phyloP scores from a whole-genome alignment of 2,797 vertebrate genomes.

The Onychomys torridus region DNA sequence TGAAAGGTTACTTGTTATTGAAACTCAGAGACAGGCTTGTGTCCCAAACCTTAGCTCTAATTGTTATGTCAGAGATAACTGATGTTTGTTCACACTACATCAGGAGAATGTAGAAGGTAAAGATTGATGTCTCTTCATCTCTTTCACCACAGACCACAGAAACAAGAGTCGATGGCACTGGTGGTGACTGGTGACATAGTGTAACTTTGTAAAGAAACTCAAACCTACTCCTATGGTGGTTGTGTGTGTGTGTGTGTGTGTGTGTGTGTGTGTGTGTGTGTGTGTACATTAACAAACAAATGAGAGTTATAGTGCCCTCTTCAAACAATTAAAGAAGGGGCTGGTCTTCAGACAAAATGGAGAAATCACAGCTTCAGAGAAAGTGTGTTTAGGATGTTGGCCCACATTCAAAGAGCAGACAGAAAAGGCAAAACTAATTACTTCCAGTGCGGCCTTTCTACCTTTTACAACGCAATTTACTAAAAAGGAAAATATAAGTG shows the following conservation, averaged over 20 bases:
- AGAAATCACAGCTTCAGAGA: neutral
- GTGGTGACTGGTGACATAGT: neutral
- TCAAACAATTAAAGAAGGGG: neutral
- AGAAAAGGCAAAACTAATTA: neutral
- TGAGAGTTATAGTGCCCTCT: neutral
- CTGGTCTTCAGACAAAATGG: neutral
- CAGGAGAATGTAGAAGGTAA: neutral
- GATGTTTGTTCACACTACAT: neutral
- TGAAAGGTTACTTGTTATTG: neutral
- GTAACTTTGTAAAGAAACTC: neutral
- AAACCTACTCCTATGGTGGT: neutral
- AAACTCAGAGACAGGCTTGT: neutral
- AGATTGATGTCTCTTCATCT: neutral
- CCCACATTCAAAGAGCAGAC: neutral
- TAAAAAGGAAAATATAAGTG: neutral
- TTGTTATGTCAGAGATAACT: neutral
- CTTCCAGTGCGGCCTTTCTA: neutral
- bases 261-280: too few relatives aligned
- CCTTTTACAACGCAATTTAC: slow-evolving; percentile 1
- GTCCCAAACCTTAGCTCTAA: neutral
- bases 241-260: neutral
- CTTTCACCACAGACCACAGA: neutral
- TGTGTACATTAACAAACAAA: neutral
- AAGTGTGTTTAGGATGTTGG: neutral
- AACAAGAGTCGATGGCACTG: neutral